phyloP scores from a whole-genome alignment of 2,797 vertebrate genomes.

The Astyanax mexicanus region DNA sequence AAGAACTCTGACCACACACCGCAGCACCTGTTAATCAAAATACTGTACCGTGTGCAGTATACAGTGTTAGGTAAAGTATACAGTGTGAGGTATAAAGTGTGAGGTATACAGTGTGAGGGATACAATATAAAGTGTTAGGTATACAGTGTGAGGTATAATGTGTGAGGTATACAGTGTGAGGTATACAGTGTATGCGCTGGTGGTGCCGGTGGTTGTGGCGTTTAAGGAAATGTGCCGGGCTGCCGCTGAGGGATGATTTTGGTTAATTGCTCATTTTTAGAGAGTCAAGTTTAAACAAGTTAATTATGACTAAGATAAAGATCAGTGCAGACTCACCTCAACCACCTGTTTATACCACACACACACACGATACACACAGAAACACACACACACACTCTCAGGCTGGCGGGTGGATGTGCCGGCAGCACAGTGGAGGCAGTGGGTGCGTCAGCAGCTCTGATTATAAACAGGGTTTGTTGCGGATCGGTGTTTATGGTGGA shows the following conservation, averaged over 20 bases:
- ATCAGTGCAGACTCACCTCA: constrained; percentile 43
- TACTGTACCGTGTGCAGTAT: too few relatives aligned
- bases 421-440: too few relatives aligned
- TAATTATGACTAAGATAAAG: constrained; percentile 67
- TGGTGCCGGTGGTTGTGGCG: too few relatives aligned
- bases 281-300: constrained; percentile 35
- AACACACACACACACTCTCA: too few relatives aligned
- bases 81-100: neutral
- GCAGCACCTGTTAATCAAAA: too few relatives aligned
- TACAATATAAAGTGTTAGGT: neutral
- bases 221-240: too few relatives aligned
- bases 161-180: neutral
- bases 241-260: constrained; percentile 19
- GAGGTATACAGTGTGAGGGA: neutral
- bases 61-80: too few relatives aligned
- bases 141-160: neutral
- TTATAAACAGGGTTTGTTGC: neutral
- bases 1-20: neutral
- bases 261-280: constrained; percentile 37
- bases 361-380: too few relatives aligned
- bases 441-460: neutral
- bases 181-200: neutral
- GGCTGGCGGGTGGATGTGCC: too few relatives aligned
- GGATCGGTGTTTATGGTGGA: too few relatives aligned
- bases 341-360: neutral